phyloP scores from a whole-genome alignment of 2,888 invertebrate genomes.

The Balanococcus diminutus region DNA sequence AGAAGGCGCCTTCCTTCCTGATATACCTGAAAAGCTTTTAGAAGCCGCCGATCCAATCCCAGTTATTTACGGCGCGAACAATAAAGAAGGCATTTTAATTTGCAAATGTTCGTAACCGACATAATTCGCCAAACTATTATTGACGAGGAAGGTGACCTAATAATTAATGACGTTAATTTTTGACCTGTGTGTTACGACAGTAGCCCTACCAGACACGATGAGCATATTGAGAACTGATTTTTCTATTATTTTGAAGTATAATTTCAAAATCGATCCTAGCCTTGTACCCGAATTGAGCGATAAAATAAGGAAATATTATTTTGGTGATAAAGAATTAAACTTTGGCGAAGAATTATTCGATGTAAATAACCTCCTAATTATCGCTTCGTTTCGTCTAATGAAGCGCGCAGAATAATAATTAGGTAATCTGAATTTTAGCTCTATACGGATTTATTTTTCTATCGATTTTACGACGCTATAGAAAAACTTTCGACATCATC shows the following conservation, averaged over 20 bases:
- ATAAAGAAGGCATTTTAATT: slow-evolving; percentile 18
- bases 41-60: slow-evolving; percentile 10
- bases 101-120: neutral
- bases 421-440: slow-evolving; percentile 65
- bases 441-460: slow-evolving; percentile 76
- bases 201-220: neutral
- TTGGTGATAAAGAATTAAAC: slow-evolving; percentile 9
- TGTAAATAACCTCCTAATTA: neutral
- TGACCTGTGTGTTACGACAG: neutral
- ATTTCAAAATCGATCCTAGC: neutral
- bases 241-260: neutral
- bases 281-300: neutral
- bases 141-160: too few species aligned
- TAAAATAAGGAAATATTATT: neutral
- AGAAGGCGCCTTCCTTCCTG: slow-evolving; percentile 20
- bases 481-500: slow-evolving; percentile 57
- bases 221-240: neutral
- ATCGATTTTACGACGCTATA: slow-evolving; percentile 69
- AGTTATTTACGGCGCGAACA: neutral
- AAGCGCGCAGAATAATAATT: neutral
- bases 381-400: neutral
- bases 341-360: neutral
- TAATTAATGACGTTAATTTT: neutral
- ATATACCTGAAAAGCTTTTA: neutral
- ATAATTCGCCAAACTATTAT: neutral